Conservation (phyloP, 2,797 vertebrate species). For the Chloroceryle inda region DNA sequence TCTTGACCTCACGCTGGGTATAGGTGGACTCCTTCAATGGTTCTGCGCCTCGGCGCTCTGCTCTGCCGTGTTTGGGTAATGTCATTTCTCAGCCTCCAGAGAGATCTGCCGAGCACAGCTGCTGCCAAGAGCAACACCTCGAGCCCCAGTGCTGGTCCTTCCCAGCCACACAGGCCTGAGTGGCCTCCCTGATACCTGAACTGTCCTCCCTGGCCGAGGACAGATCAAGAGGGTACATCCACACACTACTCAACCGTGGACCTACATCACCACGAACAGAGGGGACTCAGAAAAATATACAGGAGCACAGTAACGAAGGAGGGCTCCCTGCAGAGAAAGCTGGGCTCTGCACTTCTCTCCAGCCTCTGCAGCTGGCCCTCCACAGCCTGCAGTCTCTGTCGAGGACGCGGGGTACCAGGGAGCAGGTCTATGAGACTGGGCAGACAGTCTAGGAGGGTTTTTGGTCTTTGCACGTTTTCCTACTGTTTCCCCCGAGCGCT, state of each 20-base stretch:
- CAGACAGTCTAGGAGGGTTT: background rate
- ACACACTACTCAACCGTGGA: rapidly evolving
- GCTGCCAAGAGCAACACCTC: background rate
- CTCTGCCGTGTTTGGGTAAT: constrained; percentile 30
- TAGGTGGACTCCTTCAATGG: background rate
- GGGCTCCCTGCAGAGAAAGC: rapidly evolving
- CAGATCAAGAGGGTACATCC: rapidly evolving
- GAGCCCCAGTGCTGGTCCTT: background rate
- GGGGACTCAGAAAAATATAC: background rate
- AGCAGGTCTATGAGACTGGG: background rate
- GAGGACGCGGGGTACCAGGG: background rate
- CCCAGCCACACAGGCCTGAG: background rate
- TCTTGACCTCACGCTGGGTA: background rate
- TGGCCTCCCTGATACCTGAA: rapidly evolving
- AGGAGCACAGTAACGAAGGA: background rate
- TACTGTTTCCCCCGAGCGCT: background rate
- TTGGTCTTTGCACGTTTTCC: background rate
- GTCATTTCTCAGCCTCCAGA: constrained; percentile 31
- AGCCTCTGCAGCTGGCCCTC: background rate
- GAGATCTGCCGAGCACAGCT: background rate
- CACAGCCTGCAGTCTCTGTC: background rate
- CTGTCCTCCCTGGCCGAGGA: background rate
- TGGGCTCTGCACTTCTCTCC: background rate
- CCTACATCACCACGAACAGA: background rate
- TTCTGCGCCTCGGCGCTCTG: background rate